phyloP scores from a whole-genome alignment of 2,797 vertebrate genomes.

The Dromococcyx pavoninus region DNA sequence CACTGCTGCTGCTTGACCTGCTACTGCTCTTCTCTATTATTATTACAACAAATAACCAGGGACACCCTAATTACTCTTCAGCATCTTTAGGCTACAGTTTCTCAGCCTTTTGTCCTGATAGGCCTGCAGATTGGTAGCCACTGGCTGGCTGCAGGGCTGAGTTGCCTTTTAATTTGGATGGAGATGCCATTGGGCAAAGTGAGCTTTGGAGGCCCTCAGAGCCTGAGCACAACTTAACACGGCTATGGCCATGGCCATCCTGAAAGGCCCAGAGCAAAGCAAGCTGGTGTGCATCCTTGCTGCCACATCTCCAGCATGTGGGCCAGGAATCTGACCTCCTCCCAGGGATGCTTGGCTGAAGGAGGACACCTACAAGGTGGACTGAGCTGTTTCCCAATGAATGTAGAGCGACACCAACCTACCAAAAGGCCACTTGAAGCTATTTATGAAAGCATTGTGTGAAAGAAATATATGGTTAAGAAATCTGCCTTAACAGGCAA shows the following conservation, averaged over 20 bases:
- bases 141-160: background rate
- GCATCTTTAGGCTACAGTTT: background rate
- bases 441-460: background rate
- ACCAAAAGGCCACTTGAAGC: background rate
- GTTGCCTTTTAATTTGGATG: background rate
- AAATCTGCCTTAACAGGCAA: background rate
- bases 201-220: background rate
- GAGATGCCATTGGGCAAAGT: accelerated
- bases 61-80: background rate
- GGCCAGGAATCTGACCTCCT: background rate
- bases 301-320: accelerated
- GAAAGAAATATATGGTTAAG: background rate
- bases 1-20: background rate
- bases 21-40: background rate
- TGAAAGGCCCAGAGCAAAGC: background rate
- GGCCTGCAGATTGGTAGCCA: background rate
- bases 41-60: background rate
- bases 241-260: background rate
- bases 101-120: background rate
- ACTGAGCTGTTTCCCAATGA: background rate
- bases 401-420: background rate
- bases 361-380: background rate
- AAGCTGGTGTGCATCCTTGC: accelerated
- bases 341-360: background rate
- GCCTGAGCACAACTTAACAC: background rate